These are phyloP conservation scores for Buteo buteo DNA, from an alignment of 2,113 vertebrate species.

Conservation along the genomic window DNA sequence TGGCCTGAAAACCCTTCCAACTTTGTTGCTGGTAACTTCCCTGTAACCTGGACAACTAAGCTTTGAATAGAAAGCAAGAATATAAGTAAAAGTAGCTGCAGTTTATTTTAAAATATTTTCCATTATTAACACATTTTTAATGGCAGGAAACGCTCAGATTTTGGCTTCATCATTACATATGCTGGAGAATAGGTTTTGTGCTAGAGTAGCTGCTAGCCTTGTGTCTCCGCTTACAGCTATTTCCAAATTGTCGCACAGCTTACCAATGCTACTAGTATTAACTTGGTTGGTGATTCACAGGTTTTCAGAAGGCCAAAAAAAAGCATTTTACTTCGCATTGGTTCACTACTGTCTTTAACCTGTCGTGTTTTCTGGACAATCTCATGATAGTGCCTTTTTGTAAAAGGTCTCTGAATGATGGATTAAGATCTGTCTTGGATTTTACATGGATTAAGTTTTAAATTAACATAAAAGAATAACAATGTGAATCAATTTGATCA, in stretches of 20 bases:
- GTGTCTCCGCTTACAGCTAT: neutral
- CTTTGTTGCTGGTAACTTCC: constrained; percentile 1
- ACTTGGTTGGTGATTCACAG: neutral
- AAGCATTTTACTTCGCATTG: constrained; percentile 7
- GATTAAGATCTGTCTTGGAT: constrained; percentile 73
- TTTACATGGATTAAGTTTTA: constrained; percentile 76
- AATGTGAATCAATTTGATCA: constrained; percentile 84
- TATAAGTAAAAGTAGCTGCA: neutral
- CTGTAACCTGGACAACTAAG: constrained; percentile 35
- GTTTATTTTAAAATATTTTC: constrained; percentile 39
- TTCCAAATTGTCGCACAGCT: neutral
- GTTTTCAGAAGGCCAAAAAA: neutral
- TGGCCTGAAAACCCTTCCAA: neutral
- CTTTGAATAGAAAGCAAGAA: constrained; percentile 18
- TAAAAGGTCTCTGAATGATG: constrained; percentile 63
- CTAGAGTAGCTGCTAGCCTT: neutral
- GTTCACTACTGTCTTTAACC: constrained; percentile 47
- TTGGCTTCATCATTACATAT: neutral
- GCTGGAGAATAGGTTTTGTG: neutral
- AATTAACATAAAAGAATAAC: constrained; percentile 82
- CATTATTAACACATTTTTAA: constrained; percentile 29
- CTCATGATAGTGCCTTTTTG: constrained; percentile 7
- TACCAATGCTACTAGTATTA: neutral
- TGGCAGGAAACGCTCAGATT: constrained; percentile 31
- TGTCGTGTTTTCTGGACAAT: constrained; percentile 64